Base-by-base conservation (phyloP, 2,113 vertebrate species). In the Coreoperca whiteheadi region DNA sequence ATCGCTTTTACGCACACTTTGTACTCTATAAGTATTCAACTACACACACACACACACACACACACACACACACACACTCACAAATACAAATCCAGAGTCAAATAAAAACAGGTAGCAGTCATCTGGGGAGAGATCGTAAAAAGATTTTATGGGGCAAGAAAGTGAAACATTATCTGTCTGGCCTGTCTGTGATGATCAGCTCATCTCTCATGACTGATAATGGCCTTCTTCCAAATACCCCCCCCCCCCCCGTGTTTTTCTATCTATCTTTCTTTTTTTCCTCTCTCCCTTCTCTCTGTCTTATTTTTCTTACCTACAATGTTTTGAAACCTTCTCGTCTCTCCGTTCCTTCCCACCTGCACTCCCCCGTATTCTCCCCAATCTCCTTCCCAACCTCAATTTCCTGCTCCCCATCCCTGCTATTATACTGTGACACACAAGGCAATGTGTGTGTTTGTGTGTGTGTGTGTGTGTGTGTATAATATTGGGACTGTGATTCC, bases 91-190 rank as follows among this genome's bases (percentile, higher is more conserved):
- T 65, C 81, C 61, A 64, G 30, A 86, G 76, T 51, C 81, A 87
- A 84, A 88, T 87, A 91, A 93, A 92, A 90, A 74, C 76, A 88
- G 68, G 83, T 81, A 85, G 86, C 82, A 70, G 81, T 84, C 82
- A 79, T 86, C 83, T 76, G 60, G 84, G 83, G 60, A 84, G 81
- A 73, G 80, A 76, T 86, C 37, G 11, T 92, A 90, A 93, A 84
- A 89, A 89, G 32, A 83, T 89, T 93, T 94, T 91, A 91, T 78
- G 39, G 63, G 87, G 68, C 72, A 69, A 84, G 91, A 88, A 91
- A 88, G 86, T 88, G 76, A 91, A 90, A 88, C 85, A 90, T 92
- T 91, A 90, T 89, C 86, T 85, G 77, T 92, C 81, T 87, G 77
- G 76, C 74, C 57, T 39, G 39, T 67, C 60, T 77, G 65, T 82